Percentiles rank a stretch among this genome's conserved stretches.
Conservation (phyloP, 2,888 invertebrate genomes). For the Chirona hameri region DNA sequence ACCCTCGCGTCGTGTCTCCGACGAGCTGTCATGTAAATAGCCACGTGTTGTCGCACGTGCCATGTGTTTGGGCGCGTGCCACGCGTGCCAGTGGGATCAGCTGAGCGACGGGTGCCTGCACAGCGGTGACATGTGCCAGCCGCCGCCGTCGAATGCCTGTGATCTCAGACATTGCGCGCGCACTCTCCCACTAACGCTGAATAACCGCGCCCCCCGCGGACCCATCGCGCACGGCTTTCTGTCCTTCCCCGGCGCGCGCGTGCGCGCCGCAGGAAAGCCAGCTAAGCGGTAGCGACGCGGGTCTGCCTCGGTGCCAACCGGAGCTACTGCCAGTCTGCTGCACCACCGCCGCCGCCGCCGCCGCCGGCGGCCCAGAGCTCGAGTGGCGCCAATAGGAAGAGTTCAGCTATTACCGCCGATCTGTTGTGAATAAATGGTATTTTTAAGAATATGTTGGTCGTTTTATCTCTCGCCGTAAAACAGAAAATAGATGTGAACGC, state of each 20-base stretch:
- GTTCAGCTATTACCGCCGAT: neutral
- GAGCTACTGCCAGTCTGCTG: too few relatives aligned
- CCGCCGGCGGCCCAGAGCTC: neutral
- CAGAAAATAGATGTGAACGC: too few relatives aligned
- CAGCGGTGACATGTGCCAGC: neutral
- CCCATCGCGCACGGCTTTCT: neutral
- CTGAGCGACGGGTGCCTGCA: neutral
- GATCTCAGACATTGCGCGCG: neutral
- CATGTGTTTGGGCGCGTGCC: neutral
- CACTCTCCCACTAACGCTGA: neutral
- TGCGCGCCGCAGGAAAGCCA: neutral
- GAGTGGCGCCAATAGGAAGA: neutral
- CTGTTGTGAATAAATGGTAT: constrained; percentile 4
- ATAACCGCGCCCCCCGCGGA: neutral
- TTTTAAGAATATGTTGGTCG: neutral
- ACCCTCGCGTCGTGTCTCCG: too few relatives aligned
- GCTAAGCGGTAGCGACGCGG: neutral
- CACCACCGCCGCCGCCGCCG: neutral
- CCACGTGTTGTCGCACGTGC: neutral
- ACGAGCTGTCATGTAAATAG: neutral
- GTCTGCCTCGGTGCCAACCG: too few relatives aligned
- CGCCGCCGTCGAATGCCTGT: neutral
- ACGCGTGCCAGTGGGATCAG: neutral
- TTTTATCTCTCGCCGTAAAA: neutral
- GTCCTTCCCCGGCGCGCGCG: neutral